These are phyloP conservation scores for Hapalemur alaotrensis DNA, from an alignment of 2,797 vertebrate genomes.

Conservation along the genomic window DNA sequence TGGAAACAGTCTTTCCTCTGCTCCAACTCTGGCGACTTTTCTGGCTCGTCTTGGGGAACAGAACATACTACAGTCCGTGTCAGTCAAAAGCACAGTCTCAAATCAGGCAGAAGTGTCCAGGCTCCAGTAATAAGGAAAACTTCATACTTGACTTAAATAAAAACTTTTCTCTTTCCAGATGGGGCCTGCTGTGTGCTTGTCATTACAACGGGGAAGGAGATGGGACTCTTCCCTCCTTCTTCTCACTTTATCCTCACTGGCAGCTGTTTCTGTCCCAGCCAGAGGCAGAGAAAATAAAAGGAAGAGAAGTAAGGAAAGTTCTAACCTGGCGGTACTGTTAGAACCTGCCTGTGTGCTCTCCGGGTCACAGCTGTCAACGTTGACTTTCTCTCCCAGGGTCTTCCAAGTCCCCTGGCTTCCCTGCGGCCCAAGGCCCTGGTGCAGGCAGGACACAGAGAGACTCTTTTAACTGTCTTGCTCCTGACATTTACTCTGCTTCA, in stretches of 20 bases:
- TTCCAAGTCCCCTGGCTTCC: background rate
- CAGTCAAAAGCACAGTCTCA: background rate
- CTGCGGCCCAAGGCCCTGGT: background rate
- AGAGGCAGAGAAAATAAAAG: background rate
- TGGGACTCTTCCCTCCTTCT: background rate
- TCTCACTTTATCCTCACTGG: background rate
- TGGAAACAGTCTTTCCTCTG: background rate
- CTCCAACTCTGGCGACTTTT: background rate
- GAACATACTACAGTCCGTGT: background rate
- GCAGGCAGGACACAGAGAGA: background rate
- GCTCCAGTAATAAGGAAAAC: background rate
- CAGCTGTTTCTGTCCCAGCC: background rate
- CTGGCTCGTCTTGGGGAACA: background rate
- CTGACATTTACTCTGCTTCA: background rate
- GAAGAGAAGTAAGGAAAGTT: background rate
- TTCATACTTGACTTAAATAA: background rate
- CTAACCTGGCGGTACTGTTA: background rate
- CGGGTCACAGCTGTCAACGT: rapidly evolving
- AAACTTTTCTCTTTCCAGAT: background rate
- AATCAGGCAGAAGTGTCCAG: background rate
- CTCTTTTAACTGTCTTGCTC: background rate
- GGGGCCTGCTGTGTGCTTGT: background rate
- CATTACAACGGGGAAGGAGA: background rate
- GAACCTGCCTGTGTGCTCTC: background rate
- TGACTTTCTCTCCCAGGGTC: background rate